Conservation (phyloP, 1,140 invertebrate species). For the Drosophila nigrodunni region DNA sequence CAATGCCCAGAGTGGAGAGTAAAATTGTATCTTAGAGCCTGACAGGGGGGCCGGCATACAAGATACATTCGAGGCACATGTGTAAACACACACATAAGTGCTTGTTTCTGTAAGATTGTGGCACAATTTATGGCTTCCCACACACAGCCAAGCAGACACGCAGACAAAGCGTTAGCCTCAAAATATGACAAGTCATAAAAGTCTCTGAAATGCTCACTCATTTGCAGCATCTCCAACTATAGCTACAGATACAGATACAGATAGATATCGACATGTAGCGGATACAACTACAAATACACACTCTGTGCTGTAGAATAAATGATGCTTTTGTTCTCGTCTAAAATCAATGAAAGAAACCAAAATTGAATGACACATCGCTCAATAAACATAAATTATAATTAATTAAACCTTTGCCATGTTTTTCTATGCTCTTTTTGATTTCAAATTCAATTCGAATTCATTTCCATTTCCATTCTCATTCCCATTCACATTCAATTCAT, state of each 20-base stretch:
- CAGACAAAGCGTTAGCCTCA: conserved; percentile 40
- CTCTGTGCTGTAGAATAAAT: conserved; percentile 5
- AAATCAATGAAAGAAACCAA: conserved; percentile 64
- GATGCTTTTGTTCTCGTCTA: conserved; percentile 44
- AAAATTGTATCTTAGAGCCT: conserved; percentile 32
- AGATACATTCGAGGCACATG: conserved; percentile 39
- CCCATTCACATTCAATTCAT: conserved; percentile 55
- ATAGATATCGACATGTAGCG: conserved; percentile 21
- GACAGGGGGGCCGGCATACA: conserved; percentile 41
- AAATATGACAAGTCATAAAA: conserved; percentile 81
- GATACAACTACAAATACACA: conserved; percentile 46
- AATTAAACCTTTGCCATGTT: conserved; percentile 73
- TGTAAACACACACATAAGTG: conserved; percentile 29
- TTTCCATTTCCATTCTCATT: conserved; percentile 46
- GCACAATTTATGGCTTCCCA: conserved; percentile 77
- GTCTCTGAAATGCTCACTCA: conserved; percentile 52
- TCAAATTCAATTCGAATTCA: conserved; percentile 58
- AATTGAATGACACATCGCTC: conserved; percentile 73
- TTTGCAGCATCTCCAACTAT: conserved; percentile 39
- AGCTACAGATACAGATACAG: neutral
- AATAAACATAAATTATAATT: conserved; percentile 83
- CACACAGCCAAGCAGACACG: conserved; percentile 25
- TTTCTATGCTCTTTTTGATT: conserved; percentile 54
- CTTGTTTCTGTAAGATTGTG: conserved; percentile 49
- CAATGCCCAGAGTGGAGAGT: conserved; percentile 49